Conservation (phyloP, 2,113 vertebrate genomes). For the Psilopsiagon aymara region DNA sequence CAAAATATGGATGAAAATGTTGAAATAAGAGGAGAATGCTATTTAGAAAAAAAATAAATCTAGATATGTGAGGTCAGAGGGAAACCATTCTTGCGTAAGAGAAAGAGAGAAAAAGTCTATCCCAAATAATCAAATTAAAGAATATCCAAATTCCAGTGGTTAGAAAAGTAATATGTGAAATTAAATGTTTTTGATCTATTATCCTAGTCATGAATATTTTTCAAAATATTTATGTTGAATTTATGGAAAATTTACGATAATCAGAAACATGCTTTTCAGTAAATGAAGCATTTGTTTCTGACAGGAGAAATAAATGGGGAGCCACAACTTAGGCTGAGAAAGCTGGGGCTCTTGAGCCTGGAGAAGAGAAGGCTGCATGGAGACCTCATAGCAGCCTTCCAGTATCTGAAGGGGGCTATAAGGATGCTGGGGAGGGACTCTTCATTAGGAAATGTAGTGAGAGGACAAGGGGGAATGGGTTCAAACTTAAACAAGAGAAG, state of each 20-base stretch:
- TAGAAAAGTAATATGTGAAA: background rate
- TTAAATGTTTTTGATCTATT: background rate
- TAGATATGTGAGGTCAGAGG: background rate
- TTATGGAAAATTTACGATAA: background rate
- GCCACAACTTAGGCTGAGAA: background rate
- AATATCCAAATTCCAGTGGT: background rate
- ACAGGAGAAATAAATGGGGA: background rate
- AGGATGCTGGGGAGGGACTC: no score
- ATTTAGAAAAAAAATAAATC: background rate
- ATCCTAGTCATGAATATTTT: background rate
- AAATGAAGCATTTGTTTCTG: background rate
- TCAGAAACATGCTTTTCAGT: background rate
- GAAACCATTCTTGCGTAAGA: background rate
- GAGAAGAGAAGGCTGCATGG: no score
- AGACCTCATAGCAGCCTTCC: no score
- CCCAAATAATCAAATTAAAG: background rate
- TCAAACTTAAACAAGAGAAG: no score
- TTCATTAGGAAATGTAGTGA: no score
- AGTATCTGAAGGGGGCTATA: no score
- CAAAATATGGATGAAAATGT: background rate
- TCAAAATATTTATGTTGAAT: background rate
- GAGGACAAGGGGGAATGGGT: no score
- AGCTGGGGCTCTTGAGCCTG: no score
- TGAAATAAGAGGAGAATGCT: fast-evolving
- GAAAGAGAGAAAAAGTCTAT: background rate